Evolutionary conservation across 2,888 invertebrate species (phyloP).

Genomic region (Callosobruchus maculatus): DNA sequence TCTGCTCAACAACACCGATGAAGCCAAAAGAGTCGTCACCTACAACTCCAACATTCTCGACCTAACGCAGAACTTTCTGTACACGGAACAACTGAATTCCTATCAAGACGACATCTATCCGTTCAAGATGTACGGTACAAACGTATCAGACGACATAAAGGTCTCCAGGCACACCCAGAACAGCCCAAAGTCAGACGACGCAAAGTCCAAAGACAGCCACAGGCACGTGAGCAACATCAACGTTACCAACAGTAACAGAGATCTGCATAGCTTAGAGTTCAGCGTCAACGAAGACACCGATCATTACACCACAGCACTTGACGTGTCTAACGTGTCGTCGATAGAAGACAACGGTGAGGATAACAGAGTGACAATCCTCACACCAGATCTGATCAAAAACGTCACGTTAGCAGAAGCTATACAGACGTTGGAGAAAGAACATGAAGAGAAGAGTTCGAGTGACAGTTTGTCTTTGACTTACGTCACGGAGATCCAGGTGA

Average conservation of each 20-base stretch:
- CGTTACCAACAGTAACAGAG: constrained; percentile 32
- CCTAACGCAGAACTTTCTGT: constrained; percentile 38
- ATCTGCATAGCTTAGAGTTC: constrained; percentile 34
- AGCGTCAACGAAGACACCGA: constrained; percentile 40
- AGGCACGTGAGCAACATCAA: constrained; percentile 33
- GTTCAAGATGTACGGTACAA: constrained; percentile 52
- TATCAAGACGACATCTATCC: constrained; percentile 29
- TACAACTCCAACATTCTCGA: constrained; percentile 23
- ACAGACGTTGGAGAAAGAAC: constrained; percentile 37
- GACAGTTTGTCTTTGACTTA: constrained; percentile 53
- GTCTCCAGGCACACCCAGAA: constrained; percentile 60
- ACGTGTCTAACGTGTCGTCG: constrained; percentile 48
- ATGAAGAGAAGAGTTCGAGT: neutral
- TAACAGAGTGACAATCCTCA: constrained; percentile 50
- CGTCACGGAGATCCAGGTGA: constrained; percentile 71
- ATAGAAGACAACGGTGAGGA: constrained; percentile 8
- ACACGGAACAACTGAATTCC: constrained; percentile 36
- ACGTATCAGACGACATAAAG: constrained; percentile 62
- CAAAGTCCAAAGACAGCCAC: constrained; percentile 27
- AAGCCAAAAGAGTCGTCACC: constrained; percentile 31
- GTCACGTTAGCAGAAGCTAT: constrained; percentile 42
- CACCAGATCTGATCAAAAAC: constrained; percentile 48
- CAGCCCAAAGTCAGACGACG: constrained; percentile 40
- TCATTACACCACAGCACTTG: constrained; percentile 51
- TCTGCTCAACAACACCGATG: constrained; percentile 24